Conservation (phyloP, 2,888 invertebrate species). For the Ferrisia virgata region DNA sequence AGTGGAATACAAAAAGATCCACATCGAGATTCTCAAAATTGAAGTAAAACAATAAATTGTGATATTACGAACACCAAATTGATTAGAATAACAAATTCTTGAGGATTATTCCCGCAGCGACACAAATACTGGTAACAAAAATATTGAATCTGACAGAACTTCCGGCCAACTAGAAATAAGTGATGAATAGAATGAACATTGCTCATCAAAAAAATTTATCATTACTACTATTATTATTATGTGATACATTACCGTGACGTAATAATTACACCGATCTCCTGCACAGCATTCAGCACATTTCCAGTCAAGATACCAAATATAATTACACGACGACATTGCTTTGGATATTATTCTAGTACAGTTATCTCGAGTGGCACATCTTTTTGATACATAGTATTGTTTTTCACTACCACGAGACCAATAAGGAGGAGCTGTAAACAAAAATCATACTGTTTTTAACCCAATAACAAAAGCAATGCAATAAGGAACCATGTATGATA, state of each 20-base stretch:
- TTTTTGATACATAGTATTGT: constrained; percentile 88
- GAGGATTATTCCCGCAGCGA: background rate
- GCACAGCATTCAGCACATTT: constrained; percentile 92
- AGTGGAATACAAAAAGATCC: too few species aligned
- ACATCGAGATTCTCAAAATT: background rate
- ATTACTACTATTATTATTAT: background rate
- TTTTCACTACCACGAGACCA: constrained; percentile 91
- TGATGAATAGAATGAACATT: background rate
- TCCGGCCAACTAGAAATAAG: constrained; percentile 21
- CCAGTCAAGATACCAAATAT: constrained; percentile 97
- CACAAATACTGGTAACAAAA: background rate
- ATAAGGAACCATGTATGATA: constrained; percentile 49
- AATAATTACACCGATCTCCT: constrained; percentile 94
- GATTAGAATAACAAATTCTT: background rate
- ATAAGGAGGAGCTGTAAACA: constrained; percentile 73
- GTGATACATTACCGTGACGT: constrained; percentile 75
- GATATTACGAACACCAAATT: background rate
- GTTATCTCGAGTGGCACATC: constrained; percentile 75
- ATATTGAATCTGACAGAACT: background rate
- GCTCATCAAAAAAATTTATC: background rate
- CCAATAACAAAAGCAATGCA: background rate
- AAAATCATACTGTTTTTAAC: background rate
- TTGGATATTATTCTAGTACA: constrained; percentile 70
- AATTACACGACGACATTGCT: constrained; percentile 76
- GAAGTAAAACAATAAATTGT: background rate